Base-by-base conservation (phyloP, 64 coral and sea anemone genomes). In the Orbicella faveolata region DNA sequence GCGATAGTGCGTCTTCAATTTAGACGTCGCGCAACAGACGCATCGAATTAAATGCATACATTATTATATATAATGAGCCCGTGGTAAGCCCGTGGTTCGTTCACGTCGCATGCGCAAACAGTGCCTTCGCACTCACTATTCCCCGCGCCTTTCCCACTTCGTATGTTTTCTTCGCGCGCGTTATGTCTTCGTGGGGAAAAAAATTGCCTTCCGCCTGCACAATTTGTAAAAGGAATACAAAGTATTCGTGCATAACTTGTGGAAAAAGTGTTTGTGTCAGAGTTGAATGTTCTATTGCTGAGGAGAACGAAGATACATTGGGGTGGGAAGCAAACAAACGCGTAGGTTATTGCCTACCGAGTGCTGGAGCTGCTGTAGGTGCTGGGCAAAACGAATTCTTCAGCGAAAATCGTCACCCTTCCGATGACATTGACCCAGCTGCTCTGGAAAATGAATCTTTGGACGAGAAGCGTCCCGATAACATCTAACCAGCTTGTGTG, bases 291-390 rank as follows among this genome's bases (percentile, higher is more conserved):
- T 30, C 30, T 30, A 30, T 30, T 30, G 30, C 30, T 30, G 30
- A 30, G 30, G 30, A 30, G 30, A 83, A 90, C 66, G 89, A 90
- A 90, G 61, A 90, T 52, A 82, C 68, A 18, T 36, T 74, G 67
- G 89, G 79, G 3, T 83, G 79, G 79, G 77, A 90, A 39, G 78
- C 51, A 75, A 73, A 57, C 73, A 90, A 66, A 44, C 81, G 78
- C 63, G 78, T 69, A 52, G 76, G 61, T 26, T 82, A 74, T 44
- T 82, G 79, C 33, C 34, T 85, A 53, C n/a, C 25, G 37, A 61
- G 79, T 33, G 70, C 63, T 77, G 17, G 0, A 30, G 30, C 30
- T 30, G 30, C 30, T 30, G 30, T 23, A 15, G 34, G 70, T 34
- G 33, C 55, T 65, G 20, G 17, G 4, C 11, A 37, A 70, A 37